Conservation (phyloP, 2,797 vertebrate species). For the Sternarchorhynchus goeldii region DNA sequence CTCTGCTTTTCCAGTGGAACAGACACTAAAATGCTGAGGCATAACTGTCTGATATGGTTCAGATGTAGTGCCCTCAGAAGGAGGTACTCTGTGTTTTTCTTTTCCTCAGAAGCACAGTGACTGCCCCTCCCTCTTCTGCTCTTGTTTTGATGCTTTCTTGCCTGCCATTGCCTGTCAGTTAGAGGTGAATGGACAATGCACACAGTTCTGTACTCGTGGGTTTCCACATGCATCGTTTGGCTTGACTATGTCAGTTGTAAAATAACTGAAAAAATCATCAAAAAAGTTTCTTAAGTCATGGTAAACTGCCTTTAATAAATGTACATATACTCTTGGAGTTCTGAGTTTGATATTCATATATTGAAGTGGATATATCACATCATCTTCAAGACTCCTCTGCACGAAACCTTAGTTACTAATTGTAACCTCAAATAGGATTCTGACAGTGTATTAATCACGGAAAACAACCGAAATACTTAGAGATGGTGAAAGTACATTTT, state of each 20-base stretch:
- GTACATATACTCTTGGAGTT: not conserved
- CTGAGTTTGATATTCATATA: not conserved
- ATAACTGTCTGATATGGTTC: not conserved
- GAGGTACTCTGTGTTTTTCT: not conserved
- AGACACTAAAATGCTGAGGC: not conserved
- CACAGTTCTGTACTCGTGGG: not conserved
- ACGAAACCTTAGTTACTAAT: conserved; percentile 5
- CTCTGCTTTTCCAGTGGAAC: conserved; percentile 17
- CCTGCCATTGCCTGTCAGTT: conserved; percentile 10
- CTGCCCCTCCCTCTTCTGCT: not conserved
- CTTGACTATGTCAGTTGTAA: too few species aligned
- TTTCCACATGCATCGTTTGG: conserved; percentile 6
- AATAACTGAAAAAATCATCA: not conserved
- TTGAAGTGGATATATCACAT: not conserved
- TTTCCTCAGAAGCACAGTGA: not conserved
- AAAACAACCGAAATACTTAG: conserved; percentile 19
- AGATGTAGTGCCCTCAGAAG: not conserved
- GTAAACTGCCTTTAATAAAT: not conserved
- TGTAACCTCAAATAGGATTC: not conserved
- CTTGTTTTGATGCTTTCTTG: not conserved
- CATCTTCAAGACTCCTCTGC: not conserved
- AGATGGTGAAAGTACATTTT: conserved; percentile 33
- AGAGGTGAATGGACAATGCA: not conserved
- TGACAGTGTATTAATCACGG: conserved; percentile 6
- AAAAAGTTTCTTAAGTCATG: not conserved